Evolutionary conservation across 1,140 invertebrate species (phyloP), one percentile per base, ranked within the genome.

Genomic region (Lerema accius): DNA sequence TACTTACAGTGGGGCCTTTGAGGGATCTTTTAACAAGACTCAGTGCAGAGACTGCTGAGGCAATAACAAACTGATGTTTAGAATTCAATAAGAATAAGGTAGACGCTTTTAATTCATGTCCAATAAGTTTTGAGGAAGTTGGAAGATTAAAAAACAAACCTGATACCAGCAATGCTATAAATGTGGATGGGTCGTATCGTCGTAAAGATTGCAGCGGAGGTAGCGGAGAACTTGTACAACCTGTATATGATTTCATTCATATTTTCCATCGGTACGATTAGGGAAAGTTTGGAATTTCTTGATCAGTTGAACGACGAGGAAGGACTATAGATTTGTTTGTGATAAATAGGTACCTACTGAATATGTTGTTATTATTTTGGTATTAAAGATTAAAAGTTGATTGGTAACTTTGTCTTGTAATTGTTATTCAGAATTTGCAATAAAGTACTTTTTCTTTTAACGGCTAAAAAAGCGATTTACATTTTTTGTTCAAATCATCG

Each of bases 151-250:
- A 46, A 56, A 51, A 23, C 19, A 11, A 42, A 23, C 1, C 11
- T 32, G 26, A 48, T 43, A 50, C 28, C 48, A 16, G 39, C 69
- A 60, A 50, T 63, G 48, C 16, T 42, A 53, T 32, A 67, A 65
- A 91, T 91, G 89, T 90, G 86, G 87, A 76, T 90, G 64, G 78
- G 78, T 13, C 82, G 82, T 56, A 56, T 91, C 59, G 61, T 90
- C 17, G 59, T 90, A 26, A 84, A 84, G 45, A 70, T 91, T 43
- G 70, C 86, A 0, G 78, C 80, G 3, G 69, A 83, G 58, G 67
- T 90, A 1, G 74, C 78, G 2, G 81, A 85, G 37, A 74, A 88
- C 58, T 63, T 90, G 14, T 91, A 82, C 49, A 78, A 91, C 51
- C 60, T 91, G 1, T 80, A 86, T 39, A 73, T 69, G 23, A 61